phyloP scores from a whole-genome alignment of 2,888 invertebrate genomes.

The Pollenia labialis region DNA sequence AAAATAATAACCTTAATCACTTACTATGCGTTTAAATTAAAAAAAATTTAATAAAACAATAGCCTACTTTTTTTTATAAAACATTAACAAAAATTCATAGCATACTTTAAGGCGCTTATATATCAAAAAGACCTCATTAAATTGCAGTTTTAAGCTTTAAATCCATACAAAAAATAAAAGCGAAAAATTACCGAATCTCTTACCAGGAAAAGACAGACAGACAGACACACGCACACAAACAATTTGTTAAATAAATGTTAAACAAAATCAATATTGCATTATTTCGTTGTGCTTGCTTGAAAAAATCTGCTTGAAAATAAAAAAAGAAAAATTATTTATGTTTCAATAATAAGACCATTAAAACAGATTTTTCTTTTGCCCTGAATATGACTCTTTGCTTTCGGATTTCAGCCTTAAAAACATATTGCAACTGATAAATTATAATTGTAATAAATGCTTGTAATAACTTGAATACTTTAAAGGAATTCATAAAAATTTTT shows the following conservation, averaged over 20 bases:
- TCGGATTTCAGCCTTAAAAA: background rate
- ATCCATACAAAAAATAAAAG: background rate
- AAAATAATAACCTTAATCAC: background rate
- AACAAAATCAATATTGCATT: background rate
- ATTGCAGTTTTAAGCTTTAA: background rate
- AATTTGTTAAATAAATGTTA: background rate
- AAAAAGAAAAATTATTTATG: background rate
- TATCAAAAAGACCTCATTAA: constrained; percentile 2
- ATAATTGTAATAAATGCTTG: background rate
- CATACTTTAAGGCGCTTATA: constrained; percentile 25
- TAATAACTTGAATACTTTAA: background rate
- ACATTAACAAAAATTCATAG: background rate
- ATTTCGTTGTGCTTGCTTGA: background rate
- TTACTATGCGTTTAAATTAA: background rate
- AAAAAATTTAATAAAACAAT: background rate
- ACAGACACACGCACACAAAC: background rate
- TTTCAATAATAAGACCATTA: constrained; percentile 7
- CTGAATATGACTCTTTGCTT: too few relatives aligned
- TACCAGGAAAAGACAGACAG: background rate
- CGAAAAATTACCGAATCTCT: background rate
- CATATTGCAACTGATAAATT: background rate
- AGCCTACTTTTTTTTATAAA: background rate
- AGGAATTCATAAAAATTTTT: background rate
- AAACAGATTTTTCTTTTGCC: background rate
- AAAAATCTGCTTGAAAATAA: background rate